A percentile compares a stretch with the other conserved stretches of the same genome.
Conservation (phyloP, 2,797 vertebrate species). For the Hapalemur alaotrensis region DNA sequence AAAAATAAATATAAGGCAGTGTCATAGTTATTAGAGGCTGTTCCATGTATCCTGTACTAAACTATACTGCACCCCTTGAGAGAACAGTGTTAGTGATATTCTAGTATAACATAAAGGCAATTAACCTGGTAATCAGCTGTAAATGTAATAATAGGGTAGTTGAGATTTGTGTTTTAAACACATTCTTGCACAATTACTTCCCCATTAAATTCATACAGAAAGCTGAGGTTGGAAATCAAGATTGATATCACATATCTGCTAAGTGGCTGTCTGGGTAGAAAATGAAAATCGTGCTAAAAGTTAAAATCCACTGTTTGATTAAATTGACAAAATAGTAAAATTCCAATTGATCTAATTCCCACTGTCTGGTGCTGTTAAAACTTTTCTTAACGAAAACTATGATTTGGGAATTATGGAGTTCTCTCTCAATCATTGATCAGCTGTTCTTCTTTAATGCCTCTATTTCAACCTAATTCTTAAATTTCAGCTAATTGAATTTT, state of each 20-base stretch:
- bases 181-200: conserved; percentile 77
- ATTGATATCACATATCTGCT: conserved; percentile 73
- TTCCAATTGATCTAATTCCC: conserved; percentile 64
- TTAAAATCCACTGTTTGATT: conserved; percentile 62
- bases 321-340: conserved; percentile 71
- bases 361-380: conserved; percentile 41
- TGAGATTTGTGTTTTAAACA: conserved; percentile 83
- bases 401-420: conserved; percentile 36
- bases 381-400: conserved; percentile 55
- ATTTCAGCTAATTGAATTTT: conserved; percentile 47
- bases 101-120: conserved; percentile 69
- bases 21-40: not conserved
- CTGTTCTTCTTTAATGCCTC: conserved; percentile 24
- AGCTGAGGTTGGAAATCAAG: conserved; percentile 73
- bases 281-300: conserved; percentile 75
- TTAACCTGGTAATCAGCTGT: conserved; percentile 79
- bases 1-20: not conserved
- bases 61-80: conserved; percentile 53
- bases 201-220: conserved; percentile 79
- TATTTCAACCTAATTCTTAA: not conserved
- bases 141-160: conserved; percentile 78
- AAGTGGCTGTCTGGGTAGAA: conserved; percentile 75
- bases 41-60: not conserved
- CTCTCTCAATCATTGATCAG: conserved; percentile 30
- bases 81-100: conserved; percentile 56